phyloP scores from a whole-genome alignment of 1,140 invertebrate genomes.

The Dolichoris vasculosae region DNA sequence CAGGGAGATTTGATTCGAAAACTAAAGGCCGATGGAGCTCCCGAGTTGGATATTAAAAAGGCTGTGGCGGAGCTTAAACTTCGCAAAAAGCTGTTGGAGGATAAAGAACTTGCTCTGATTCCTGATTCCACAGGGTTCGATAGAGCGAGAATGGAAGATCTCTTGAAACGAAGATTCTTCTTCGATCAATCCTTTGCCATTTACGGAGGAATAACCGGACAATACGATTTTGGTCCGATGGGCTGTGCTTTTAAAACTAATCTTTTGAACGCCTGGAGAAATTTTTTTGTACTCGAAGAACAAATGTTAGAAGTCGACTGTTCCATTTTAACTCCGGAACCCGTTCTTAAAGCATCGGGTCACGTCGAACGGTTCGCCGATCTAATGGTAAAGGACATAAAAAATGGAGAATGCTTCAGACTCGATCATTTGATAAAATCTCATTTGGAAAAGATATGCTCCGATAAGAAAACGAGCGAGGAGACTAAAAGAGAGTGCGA shows the following conservation, averaged over 20 bases:
- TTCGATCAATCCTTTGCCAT: constrained; percentile 99
- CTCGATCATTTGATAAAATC: constrained; percentile 99
- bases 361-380: constrained; percentile 99
- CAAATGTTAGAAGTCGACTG: constrained; percentile 99
- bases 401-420: constrained; percentile 97
- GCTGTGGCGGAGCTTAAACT: constrained; percentile 94
- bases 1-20: constrained; percentile 91
- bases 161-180: constrained; percentile 97
- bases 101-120: constrained; percentile 91
- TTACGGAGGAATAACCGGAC: constrained; percentile 94
- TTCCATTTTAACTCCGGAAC: constrained; percentile 96
- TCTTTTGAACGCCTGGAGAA: constrained; percentile 94
- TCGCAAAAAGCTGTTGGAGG: constrained; percentile 93
- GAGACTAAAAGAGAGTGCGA: constrained; percentile 84
- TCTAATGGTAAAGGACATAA: constrained; percentile 98
- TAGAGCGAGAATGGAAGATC: constrained; percentile 95
- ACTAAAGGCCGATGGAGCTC: constrained; percentile 89
- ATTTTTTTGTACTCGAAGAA: constrained; percentile 97
- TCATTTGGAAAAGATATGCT: constrained; percentile 90
- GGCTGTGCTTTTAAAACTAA: constrained; percentile 98
- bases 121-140: constrained; percentile 89
- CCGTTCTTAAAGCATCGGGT: constrained; percentile 97
- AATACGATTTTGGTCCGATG: constrained; percentile 99
- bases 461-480: constrained; percentile 87
- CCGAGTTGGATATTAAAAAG: constrained; percentile 93